Base-by-base conservation (phyloP, 2,113 vertebrate genomes). In the Solea senegalensis region DNA sequence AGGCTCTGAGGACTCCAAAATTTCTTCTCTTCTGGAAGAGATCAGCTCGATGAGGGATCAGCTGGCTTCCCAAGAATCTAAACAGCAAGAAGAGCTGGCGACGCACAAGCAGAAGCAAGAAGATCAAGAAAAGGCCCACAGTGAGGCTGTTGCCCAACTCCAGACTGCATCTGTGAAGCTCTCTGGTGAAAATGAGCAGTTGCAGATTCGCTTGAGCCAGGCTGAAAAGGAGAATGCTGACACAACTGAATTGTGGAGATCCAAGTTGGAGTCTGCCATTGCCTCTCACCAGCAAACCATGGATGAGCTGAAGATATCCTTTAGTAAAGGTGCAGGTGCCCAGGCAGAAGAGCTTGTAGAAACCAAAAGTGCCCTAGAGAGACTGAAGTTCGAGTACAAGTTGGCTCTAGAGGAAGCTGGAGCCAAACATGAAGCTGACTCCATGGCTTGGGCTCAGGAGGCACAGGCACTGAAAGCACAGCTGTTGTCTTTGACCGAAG, bases 241-340 rank as follows among this genome's bases (percentile, higher is more conserved):
- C 0, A 87, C 87, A 8, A 92, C 93, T 26, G 95, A 95, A 66
- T 88, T 94, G 11, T 99, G 96, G 96, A 95, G 94, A 16, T 94
- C 94, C 1, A 97, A 97, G 84, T 84, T 99, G 59, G 94, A 95
- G 59, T 93, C 95, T 2, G 94, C 94, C 1, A 83, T 94, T 0
- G 90, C 90, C 4, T 97, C 96, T 62, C 95, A 98, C 78, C 96
- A 96, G 82, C 95, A 96, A 88, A 92, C 95, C 0, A 95, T 98
- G 92, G 96, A 97, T 40, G 96, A 95, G 55, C 89, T 98, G 51
- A 96, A 96, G 78, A 79, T 87, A 28, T 96, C 96, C 48, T 95
- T 96, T 61, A 95, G 93, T 89, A 95, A 95, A 87, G 95, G 94
- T 0, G 85, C 91, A 0, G 95, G 91, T 14, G 74, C 88, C 1